Conservation (phyloP, 2,797 vertebrate genomes). For the Cyclura pinguis region DNA sequence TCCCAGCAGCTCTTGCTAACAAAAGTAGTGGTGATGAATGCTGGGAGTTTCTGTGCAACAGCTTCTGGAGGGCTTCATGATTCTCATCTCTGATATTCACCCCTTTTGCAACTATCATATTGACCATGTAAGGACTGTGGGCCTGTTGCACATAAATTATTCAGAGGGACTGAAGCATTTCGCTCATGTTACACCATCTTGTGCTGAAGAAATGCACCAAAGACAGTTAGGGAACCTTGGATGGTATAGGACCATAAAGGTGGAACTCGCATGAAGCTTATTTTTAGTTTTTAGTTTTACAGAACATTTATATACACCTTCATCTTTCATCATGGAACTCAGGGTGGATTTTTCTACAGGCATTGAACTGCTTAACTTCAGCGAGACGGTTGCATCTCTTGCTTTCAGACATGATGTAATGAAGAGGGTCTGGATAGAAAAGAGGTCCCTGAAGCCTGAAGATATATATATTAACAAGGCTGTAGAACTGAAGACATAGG, state of each 20-base stretch:
- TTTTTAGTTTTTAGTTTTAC: not conserved
- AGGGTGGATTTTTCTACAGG: not conserved
- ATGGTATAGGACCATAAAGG: not conserved
- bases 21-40: too few relatives aligned
- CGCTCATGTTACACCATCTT: not conserved
- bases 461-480: not conserved
- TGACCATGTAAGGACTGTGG: too few relatives aligned
- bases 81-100: too few relatives aligned
- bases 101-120: too few relatives aligned
- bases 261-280: not conserved
- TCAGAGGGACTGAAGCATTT: not conserved
- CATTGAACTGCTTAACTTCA: not conserved
- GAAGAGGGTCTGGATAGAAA: not conserved
- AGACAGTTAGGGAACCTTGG: not conserved
- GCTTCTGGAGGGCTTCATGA: too few relatives aligned
- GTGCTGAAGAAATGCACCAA: not conserved
- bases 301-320: not conserved
- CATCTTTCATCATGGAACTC: not conserved
- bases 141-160: too few relatives aligned
- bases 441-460: not conserved
- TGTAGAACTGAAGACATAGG: not conserved
- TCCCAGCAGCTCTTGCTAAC: too few relatives aligned
- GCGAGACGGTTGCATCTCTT: too few relatives aligned
- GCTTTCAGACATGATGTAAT: too few relatives aligned
- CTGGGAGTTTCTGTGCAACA: too few relatives aligned